Percentiles rank a stretch among this genome's conserved stretches.
Evolutionary conservation across 2,113 vertebrate genomes (phyloP).

Genomic region (Circaetus cinerascens): DNA sequence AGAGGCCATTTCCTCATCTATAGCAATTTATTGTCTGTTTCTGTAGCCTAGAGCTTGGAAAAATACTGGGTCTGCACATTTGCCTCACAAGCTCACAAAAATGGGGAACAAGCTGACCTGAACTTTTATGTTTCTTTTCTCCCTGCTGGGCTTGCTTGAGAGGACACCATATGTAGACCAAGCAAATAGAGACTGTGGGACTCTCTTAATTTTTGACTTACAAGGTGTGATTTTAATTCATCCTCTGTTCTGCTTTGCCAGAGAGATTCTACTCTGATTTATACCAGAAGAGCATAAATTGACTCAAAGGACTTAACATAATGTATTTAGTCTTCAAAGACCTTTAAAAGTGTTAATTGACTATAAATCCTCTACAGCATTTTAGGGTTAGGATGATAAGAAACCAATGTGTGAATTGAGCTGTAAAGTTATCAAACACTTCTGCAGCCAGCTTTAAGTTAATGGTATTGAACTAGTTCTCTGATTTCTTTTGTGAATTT

Average conservation of each 20-base stretch:
- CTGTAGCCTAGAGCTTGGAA: background rate
- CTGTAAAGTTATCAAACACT: background rate
- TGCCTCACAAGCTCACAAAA: background rate
- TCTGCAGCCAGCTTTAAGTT: background rate
- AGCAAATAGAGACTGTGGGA: background rate
- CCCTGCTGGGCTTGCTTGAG: background rate
- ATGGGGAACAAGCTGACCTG: background rate
- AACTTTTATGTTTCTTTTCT: background rate
- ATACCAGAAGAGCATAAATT: background rate
- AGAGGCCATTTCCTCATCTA: background rate
- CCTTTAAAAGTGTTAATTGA: background rate
- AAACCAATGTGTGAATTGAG: background rate
- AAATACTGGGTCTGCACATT: background rate
- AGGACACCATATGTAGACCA: background rate
- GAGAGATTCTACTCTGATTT: background rate
- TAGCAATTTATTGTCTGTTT: background rate
- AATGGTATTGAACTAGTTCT: background rate
- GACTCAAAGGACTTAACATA: background rate
- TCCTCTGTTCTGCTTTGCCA: background rate
- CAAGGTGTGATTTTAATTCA: background rate
- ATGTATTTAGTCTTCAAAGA: background rate
- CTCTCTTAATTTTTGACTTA: background rate
- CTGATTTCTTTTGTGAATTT: background rate
- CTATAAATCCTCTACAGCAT: background rate
- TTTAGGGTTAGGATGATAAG: background rate